phyloP scores from a whole-genome alignment of 2,888 invertebrate species.

The Heliconius sara region DNA sequence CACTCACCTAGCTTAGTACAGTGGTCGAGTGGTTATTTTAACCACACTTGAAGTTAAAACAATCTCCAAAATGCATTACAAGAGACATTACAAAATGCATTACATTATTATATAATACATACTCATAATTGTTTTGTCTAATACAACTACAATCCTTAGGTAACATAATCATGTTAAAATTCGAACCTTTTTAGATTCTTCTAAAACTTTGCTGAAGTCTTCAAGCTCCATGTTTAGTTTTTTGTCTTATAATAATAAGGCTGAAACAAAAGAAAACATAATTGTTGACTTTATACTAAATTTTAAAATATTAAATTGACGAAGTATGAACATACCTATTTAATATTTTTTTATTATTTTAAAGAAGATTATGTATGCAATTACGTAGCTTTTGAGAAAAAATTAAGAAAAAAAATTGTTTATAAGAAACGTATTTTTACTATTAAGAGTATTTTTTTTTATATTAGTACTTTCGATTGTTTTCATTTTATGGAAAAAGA shows the following conservation, averaged over 20 bases:
- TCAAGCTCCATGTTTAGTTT: slow-evolving; percentile 58
- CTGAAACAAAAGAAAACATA: slow-evolving; percentile 39
- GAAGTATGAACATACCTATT: neutral
- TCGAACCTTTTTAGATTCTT: slow-evolving; percentile 67
- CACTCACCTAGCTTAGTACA: neutral
- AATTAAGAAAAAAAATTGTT: neutral
- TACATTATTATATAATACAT: neutral
- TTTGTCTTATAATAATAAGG: slow-evolving; percentile 34
- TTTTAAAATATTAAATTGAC: neutral
- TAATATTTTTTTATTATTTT: neutral
- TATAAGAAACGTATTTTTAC: neutral
- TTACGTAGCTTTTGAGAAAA: neutral
- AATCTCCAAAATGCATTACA: too few species aligned
- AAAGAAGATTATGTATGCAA: neutral
- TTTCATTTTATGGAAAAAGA: too few species aligned
- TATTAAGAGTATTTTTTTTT: too few species aligned
- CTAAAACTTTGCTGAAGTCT: slow-evolving; percentile 59
- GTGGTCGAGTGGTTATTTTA: neutral
- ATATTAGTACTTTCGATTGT: neutral
- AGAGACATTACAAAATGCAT: too few species aligned
- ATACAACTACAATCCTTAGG: neutral
- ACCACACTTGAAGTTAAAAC: too few species aligned
- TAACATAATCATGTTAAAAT: neutral
- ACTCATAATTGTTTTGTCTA: neutral
- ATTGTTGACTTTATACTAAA: neutral